Evolutionary conservation across 2,797 vertebrate species (phyloP).

Genomic region (Crocidura indochinensis): DNA sequence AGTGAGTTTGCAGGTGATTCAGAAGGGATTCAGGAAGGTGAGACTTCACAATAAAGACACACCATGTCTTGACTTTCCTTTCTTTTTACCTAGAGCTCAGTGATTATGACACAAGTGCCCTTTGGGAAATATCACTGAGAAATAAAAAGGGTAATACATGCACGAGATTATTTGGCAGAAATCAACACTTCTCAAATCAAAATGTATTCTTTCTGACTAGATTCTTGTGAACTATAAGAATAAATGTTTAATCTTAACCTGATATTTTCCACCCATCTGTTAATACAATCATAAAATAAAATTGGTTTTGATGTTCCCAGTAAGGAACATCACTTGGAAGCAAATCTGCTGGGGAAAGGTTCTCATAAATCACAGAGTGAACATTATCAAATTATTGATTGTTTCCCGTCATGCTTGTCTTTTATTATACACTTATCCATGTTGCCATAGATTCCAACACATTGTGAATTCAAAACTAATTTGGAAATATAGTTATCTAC

Average conservation of each 20-base stretch:
- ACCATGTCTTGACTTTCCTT: constrained; percentile 9
- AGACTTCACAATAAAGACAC: neutral
- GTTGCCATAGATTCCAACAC: neutral
- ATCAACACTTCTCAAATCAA: neutral
- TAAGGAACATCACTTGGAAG: neutral
- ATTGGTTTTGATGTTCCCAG: neutral
- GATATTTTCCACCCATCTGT: too few species aligned
- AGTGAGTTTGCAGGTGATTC: constrained; percentile 3
- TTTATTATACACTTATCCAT: neutral
- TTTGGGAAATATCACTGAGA: neutral
- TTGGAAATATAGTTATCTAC: constrained; percentile 11
- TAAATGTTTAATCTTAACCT: neutral
- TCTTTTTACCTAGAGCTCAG: neutral
- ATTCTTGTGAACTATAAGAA: neutral
- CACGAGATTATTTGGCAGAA: neutral
- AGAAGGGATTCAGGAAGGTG: neutral
- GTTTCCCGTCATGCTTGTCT: neutral
- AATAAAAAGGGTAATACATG: neutral
- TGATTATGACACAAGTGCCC: neutral
- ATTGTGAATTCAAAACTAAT: neutral
- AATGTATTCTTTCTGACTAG: neutral
- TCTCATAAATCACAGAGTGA: neutral
- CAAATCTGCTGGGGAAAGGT: neutral
- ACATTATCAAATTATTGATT: neutral
- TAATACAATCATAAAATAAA: too few species aligned